Evolutionary conservation across 92 coral and sea anemone genomes (phyloP), one percentile per base, ranked within the genome.

Genomic region (Palythoa caribaeorum): DNA sequence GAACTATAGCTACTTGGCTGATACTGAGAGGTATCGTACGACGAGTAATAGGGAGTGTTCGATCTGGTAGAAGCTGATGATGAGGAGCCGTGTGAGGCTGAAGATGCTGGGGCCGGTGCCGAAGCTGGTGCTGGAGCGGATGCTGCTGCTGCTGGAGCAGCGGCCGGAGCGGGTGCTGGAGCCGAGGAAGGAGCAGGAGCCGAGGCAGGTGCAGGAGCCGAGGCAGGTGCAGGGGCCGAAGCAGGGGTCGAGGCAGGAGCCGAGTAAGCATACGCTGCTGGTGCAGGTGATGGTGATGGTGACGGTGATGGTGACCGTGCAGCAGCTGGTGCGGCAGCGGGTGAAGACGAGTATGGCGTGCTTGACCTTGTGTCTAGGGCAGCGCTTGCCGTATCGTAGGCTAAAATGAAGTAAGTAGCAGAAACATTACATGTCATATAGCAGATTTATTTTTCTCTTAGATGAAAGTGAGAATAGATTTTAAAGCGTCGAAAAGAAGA

Each of bases 171-270:
- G 2, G 93, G 39, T 15, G 85, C 38, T 13, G 93, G 60, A 12
- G 90, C 73, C 9, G 89, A 19, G 1, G 89, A 39, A 0, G 90
- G 48, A 1, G 90, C 87, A 2, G 90, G 73, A 4, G 90, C 87
- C 1, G 90, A 70, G 9, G 87, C n/a, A 0, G 90, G 78, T 1
- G 79, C 87, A 1, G 94, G 84, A 12, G 92, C 87, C 2, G 87
- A 74, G 38, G 72, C 35, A 2, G 90, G 55, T 14, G 95, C 90
- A 14, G 94, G 55, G 1, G 91, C 95, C 4, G 91, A 80, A 0
- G 93, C 92, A 5, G 90, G 55, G 15, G 95, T 88, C 38, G 94
- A 47, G 2, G 91, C 95, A 9, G 92, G 85, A 0, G 93, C 92
- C 39, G 95, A 76, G 2, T 91, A 70, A n/a, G 91, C 73, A n/a